phyloP scores from a whole-genome alignment of 2,113 vertebrate species.

The Dunckerocampus dactyliophorus region DNA sequence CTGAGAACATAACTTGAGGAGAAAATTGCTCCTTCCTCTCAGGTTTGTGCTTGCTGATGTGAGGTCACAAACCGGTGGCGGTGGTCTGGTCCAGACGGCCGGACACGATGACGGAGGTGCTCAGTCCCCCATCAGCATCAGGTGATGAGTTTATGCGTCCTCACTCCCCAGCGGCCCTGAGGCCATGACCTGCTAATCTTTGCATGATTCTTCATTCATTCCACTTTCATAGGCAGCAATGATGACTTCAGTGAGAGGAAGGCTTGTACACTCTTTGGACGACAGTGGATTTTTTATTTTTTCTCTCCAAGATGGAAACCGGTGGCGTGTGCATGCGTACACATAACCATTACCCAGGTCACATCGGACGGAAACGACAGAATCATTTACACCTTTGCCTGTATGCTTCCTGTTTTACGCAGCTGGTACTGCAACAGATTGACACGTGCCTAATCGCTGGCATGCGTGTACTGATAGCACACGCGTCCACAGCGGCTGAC shows the following conservation, averaged over 20 bases:
- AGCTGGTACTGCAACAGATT: slow-evolving; percentile 49
- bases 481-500: slow-evolving; percentile 36
- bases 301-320: slow-evolving; percentile 27
- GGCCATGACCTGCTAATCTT: slow-evolving; percentile 79
- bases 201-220: slow-evolving; percentile 85
- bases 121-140: slow-evolving; percentile 67
- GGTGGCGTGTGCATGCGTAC: slow-evolving; percentile 27
- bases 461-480: slow-evolving; percentile 27
- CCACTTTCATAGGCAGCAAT: slow-evolving; percentile 85
- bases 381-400: slow-evolving; percentile 52
- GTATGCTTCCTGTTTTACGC: slow-evolving; percentile 28
- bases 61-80: slow-evolving; percentile 38
- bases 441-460: slow-evolving; percentile 43
- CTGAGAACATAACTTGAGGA: slow-evolving; percentile 30
- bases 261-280: slow-evolving; percentile 77
- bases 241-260: slow-evolving; percentile 76
- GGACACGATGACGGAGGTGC: slow-evolving; percentile 28
- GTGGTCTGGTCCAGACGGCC: slow-evolving; percentile 57
- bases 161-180: slow-evolving; percentile 70
- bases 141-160: slow-evolving; percentile 89
- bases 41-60: slow-evolving; percentile 16
- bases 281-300: slow-evolving; percentile 60
- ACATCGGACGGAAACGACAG: slow-evolving; percentile 28
- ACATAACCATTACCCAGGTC: slow-evolving; percentile 54
- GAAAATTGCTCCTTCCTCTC: slow-evolving; percentile 43